A percentile compares a stretch with the other conserved stretches of the same genome.
Evolutionary conservation across 1,140 invertebrate species (phyloP).

Genomic region (Sycophila sp.): DNA sequence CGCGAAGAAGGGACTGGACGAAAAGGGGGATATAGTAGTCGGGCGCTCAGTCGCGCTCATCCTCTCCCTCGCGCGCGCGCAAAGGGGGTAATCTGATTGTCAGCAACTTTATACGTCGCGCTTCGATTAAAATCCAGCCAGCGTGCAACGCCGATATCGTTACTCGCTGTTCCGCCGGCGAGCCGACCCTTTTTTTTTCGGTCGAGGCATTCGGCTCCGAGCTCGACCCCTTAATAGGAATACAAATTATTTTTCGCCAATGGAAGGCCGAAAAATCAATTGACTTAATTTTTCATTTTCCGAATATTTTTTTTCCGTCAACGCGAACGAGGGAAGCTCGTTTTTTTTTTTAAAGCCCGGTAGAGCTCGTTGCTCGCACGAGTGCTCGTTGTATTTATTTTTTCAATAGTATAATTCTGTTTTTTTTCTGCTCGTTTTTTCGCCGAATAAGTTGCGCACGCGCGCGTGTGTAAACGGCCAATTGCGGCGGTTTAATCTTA

Average conservation of each 20-base stretch:
- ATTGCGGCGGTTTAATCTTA: no score
- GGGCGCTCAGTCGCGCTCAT: no score
- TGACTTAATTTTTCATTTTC: slow-evolving; percentile 32
- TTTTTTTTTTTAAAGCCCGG: neutral
- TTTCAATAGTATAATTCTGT: no score
- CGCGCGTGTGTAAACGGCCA: no score
- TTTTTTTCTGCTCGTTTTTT: neutral
- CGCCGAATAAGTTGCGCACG: no score
- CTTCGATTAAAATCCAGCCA: slow-evolving; percentile 65
- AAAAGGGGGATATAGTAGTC: slow-evolving; percentile 1
- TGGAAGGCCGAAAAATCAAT: slow-evolving; percentile 30
- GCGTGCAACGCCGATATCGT: slow-evolving; percentile 59
- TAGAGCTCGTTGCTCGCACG: neutral
- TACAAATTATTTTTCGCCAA: slow-evolving; percentile 33
- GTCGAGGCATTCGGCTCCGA: neutral
- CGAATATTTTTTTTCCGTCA: neutral
- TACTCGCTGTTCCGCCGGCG: slow-evolving; percentile 42
- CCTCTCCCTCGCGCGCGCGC: slow-evolving; percentile 23
- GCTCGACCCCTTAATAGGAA: slow-evolving; percentile 26
- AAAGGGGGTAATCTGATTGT: slow-evolving; percentile 62
- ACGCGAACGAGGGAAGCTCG: neutral
- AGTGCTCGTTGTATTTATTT: neutral
- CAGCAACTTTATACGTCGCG: slow-evolving; percentile 64
- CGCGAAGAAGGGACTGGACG: neutral
- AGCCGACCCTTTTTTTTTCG: slow-evolving; percentile 34